These are phyloP conservation scores for Nemurella pictetii DNA, from an alignment of 2,888 invertebrate genomes.

Conservation along the genomic window DNA sequence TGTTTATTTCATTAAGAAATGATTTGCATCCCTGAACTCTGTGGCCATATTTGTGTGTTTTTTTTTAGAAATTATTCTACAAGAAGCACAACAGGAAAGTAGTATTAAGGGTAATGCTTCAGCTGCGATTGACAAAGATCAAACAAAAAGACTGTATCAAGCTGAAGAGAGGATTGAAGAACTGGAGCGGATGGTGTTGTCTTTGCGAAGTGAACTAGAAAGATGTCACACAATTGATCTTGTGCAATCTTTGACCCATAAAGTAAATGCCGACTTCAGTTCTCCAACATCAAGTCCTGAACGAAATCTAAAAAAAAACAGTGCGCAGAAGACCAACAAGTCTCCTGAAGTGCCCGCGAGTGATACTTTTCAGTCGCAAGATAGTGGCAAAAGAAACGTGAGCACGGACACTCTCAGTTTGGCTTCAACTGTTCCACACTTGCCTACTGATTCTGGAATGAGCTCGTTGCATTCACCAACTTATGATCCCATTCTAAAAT, in stretches of 20 bases:
- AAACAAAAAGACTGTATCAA: conserved; percentile 50
- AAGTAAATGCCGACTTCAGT: conserved; percentile 58
- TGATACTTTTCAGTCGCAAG: not conserved
- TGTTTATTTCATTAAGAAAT: too few relatives aligned
- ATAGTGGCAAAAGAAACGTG: not conserved
- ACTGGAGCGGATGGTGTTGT: conserved; percentile 51
- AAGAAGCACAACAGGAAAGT: not conserved
- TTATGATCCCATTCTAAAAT: not conserved
- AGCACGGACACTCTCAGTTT: not conserved
- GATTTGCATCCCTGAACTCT: too few relatives aligned
- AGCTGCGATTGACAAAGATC: conserved; percentile 47
- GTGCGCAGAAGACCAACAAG: not conserved
- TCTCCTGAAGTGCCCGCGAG: not conserved
- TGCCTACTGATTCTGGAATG: not conserved
- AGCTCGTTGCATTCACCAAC: not conserved
- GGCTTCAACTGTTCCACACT: not conserved
- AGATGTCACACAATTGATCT: conserved; percentile 61
- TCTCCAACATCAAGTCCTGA: conserved; percentile 48
- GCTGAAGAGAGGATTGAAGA: conserved; percentile 52
- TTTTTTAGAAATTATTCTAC: too few relatives aligned
- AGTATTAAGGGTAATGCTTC: not conserved
- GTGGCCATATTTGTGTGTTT: not conserved
- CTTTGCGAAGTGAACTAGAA: conserved; percentile 58
- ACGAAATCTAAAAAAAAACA: not conserved
- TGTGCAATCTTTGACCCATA: conserved; percentile 59